Conservation (phyloP, 1,140 invertebrate genomes). For the Ceratitis capitata region DNA sequence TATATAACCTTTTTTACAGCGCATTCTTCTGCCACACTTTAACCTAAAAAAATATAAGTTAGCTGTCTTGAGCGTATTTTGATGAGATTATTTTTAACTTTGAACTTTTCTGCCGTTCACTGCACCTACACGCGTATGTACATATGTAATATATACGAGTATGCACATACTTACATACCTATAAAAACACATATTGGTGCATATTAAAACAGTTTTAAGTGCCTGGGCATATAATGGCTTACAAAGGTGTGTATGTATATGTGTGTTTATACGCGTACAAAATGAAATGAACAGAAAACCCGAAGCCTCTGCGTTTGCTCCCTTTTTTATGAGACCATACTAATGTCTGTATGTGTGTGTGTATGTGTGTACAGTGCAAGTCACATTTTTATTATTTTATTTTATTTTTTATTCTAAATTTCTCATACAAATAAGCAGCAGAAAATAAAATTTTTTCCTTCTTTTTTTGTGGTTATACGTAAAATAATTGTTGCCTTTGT, state of each 20-base stretch:
- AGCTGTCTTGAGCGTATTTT: conserved; percentile 3
- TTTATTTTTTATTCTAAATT: too few relatives aligned
- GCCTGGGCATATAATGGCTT: too few relatives aligned
- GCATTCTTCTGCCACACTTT: background rate
- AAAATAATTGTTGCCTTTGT: background rate
- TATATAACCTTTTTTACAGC: background rate
- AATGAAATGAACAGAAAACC: background rate
- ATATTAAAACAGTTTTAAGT: conserved; percentile 17
- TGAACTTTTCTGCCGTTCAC: background rate
- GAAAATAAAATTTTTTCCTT: too few relatives aligned
- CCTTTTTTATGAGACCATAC: too few relatives aligned
- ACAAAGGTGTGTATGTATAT: background rate
- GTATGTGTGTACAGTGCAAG: too few relatives aligned
- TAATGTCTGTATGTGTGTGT: too few relatives aligned
- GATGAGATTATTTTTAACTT: conserved; percentile 30
- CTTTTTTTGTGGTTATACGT: background rate
- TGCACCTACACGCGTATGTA: background rate
- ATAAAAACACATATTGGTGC: background rate
- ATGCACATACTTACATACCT: background rate
- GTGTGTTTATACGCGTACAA: background rate
- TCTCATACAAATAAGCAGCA: too few relatives aligned
- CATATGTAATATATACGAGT: background rate
- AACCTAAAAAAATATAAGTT: background rate
- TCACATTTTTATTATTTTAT: conserved; percentile 10
- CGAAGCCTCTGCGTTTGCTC: background rate